Percentiles rank a stretch among this genome's conserved stretches.
Evolutionary conservation across 2,888 invertebrate genomes (phyloP).

Genomic region (Pyrrhia umbra): DNA sequence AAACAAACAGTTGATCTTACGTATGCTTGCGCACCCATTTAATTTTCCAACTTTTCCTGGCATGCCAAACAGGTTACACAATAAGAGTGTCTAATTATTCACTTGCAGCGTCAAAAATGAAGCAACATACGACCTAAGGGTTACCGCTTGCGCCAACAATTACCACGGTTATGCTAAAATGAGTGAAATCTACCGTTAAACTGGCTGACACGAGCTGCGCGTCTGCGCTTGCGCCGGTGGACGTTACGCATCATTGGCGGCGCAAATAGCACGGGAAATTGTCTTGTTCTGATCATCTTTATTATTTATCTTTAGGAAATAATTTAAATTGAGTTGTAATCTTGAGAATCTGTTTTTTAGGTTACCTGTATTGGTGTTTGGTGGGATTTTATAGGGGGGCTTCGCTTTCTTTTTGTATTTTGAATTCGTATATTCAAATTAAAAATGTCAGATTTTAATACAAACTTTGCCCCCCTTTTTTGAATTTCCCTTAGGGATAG

Average conservation of each 20-base stretch:
- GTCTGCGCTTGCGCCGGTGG: conserved; percentile 33
- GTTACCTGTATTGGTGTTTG: too few relatives aligned
- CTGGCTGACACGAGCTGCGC: conserved; percentile 64
- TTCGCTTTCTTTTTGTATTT: too few relatives aligned
- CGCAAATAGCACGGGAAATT: conserved; percentile 43
- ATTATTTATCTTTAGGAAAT: neutral
- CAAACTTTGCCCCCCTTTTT: too few relatives aligned
- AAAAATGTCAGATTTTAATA: too few relatives aligned
- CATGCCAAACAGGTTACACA: neutral
- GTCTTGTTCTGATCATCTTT: conserved; percentile 18
- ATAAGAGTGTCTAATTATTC: conserved; percentile 18
- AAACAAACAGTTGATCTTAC: too few relatives aligned
- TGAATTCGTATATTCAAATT: too few relatives aligned
- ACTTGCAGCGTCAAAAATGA: conserved; percentile 25
- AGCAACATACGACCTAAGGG: conserved; percentile 52
- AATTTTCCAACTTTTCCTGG: neutral
- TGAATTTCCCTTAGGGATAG: too few relatives aligned
- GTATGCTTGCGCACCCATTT: neutral
- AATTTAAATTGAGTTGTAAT: neutral
- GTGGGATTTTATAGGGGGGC: too few relatives aligned
- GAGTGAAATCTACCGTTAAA: conserved; percentile 70
- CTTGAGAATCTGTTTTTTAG: neutral
- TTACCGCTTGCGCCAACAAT: conserved; percentile 60
- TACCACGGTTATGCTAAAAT: conserved; percentile 66
- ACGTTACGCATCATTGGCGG: conserved; percentile 27